Conservation (phyloP, 2,113 vertebrate genomes). For the Cavia aperea region DNA sequence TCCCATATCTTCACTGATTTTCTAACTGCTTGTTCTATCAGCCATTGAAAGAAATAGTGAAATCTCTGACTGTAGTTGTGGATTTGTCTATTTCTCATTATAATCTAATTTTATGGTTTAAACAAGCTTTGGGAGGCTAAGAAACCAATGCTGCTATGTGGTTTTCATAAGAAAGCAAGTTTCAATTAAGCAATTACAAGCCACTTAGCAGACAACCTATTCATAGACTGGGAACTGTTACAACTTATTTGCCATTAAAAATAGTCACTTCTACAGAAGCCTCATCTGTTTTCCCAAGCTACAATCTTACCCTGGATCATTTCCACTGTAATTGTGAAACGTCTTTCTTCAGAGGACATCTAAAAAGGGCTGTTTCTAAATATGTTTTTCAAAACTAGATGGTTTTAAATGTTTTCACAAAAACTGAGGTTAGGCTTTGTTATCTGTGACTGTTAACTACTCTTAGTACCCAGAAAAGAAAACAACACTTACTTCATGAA, state of each 20-base stretch:
- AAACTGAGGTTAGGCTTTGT: constrained; percentile 49
- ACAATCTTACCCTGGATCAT: constrained; percentile 36
- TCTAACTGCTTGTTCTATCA: background rate
- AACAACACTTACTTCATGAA: constrained; percentile 90
- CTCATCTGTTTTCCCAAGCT: constrained; percentile 34
- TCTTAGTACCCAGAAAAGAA: constrained; percentile 34
- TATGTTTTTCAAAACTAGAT: constrained; percentile 45
- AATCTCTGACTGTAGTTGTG: background rate
- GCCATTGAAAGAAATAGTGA: background rate
- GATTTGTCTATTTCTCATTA: background rate
- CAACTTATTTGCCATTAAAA: constrained; percentile 46
- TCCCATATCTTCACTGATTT: background rate
- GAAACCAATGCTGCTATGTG: constrained; percentile 24
- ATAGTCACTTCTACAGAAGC: background rate
- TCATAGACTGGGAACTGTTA: background rate
- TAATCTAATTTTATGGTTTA: constrained; percentile 17
- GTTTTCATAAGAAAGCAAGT: constrained; percentile 35
- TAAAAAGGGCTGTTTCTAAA: constrained; percentile 52
- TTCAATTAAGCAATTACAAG: constrained; percentile 39
- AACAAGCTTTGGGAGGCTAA: constrained; percentile 31
- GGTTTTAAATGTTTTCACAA: constrained; percentile 39
- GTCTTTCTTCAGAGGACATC: constrained; percentile 25
- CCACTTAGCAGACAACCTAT: constrained; percentile 30
- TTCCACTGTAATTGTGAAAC: constrained; percentile 43
- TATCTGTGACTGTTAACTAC: constrained; percentile 41